These are phyloP conservation scores for Oreortyx pictus DNA, from an alignment of 2,797 vertebrate species.

Conservation along the genomic window DNA sequence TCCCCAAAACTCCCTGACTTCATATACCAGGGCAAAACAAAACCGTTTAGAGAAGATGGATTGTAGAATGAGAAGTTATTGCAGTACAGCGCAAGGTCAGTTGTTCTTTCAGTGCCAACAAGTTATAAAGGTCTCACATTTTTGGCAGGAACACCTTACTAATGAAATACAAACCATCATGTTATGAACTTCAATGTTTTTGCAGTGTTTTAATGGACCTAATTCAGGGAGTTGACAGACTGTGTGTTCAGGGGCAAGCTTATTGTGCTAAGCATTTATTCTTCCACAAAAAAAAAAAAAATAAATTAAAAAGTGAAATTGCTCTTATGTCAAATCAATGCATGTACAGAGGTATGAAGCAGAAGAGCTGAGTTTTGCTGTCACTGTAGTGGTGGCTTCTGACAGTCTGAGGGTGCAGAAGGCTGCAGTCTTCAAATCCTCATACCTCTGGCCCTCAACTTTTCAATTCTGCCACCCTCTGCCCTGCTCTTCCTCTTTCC, in stretches of 20 bases:
- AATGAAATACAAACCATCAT: slow-evolving; percentile 13
- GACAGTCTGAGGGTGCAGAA: neutral
- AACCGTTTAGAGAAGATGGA: neutral
- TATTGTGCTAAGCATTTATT: slow-evolving; percentile 37
- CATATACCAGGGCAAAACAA: neutral
- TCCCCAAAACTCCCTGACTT: neutral
- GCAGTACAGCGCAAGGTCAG: slow-evolving; percentile 31
- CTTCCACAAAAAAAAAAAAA: neutral
- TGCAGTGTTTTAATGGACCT: slow-evolving; percentile 47
- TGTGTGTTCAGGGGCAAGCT: neutral
- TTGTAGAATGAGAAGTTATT: slow-evolving; percentile 9
- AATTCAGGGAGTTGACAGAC: neutral
- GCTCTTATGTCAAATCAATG: neutral
- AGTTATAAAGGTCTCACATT: slow-evolving; percentile 15
- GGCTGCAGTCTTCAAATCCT: neutral
- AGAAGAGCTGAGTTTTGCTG: neutral
- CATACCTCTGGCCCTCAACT: neutral
- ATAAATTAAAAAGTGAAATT: neutral
- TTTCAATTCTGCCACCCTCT: neutral
- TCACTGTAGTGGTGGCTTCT: neutral
- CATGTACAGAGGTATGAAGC: neutral
- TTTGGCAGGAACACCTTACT: slow-evolving; percentile 36
- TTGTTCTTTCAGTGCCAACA: slow-evolving; percentile 14
- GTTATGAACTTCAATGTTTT: slow-evolving; percentile 21
- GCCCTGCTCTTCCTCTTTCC: neutral